Percentiles rank a stretch among this genome's conserved stretches.
Conservation (phyloP, 2,888 invertebrate species). For the Agrochola lychnidis region DNA sequence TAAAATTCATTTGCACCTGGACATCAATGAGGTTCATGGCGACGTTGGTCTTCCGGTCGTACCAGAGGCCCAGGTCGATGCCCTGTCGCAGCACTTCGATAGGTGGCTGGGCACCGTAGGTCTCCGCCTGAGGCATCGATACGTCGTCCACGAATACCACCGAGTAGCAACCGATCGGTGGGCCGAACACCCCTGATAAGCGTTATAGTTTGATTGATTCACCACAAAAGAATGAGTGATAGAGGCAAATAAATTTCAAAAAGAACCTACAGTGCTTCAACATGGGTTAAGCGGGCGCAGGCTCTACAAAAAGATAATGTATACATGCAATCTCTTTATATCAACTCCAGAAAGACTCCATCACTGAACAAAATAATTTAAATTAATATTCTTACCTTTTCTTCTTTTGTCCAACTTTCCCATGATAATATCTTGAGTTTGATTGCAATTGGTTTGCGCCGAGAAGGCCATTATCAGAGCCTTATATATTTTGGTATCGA, state of each 20-base stretch:
- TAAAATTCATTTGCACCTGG: constrained; percentile 89
- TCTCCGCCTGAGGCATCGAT: constrained; percentile 97
- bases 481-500: constrained; percentile 94
- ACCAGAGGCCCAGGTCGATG: constrained; percentile 97
- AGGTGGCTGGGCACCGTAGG: constrained; percentile 98
- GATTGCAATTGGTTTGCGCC: constrained; percentile 97
- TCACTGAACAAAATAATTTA: too few species aligned
- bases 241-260: neutral
- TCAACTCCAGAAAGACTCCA: neutral
- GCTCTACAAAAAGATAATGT: neutral
- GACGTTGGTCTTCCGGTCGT: constrained; percentile 95
- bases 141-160: constrained; percentile 98
- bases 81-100: constrained; percentile 97
- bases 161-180: constrained; percentile 96
- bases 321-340: neutral
- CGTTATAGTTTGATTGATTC: neutral
- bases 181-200: constrained; percentile 95
- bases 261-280: neutral
- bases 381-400: constrained; percentile 91
- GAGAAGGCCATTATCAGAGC: constrained; percentile 97
- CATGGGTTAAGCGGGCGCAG: too few species aligned
- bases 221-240: neutral
- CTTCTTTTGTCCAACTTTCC: constrained; percentile 97
- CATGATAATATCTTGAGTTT: constrained; percentile 98
- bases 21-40: constrained; percentile 96